Percentiles rank a stretch among this genome's conserved stretches.
Conservation (phyloP, 2,113 vertebrate genomes). For the Pterocles orientalis region DNA sequence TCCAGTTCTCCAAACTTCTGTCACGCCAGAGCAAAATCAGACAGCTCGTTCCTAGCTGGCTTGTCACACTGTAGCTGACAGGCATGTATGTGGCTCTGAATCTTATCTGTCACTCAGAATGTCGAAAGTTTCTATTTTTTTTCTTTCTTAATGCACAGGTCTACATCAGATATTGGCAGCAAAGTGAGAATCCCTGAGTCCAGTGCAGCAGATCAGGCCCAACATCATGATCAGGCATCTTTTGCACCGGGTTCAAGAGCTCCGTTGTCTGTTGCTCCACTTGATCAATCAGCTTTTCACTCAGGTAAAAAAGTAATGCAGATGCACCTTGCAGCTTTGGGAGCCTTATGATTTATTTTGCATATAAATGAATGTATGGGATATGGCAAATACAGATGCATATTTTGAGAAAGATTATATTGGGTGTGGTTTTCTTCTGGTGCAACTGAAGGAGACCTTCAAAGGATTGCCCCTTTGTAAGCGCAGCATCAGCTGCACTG, state of each 20-base stretch:
- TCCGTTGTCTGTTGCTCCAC: constrained; percentile 82
- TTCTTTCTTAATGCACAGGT: constrained; percentile 73
- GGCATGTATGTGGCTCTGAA: rapidly evolving
- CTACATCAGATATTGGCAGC: constrained; percentile 91
- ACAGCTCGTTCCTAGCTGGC: not conserved
- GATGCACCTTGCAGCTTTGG: not conserved
- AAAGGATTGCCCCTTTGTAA: not conserved
- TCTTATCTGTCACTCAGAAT: not conserved
- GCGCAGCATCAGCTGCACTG: not conserved
- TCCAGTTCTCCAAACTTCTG: not conserved
- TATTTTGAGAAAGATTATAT: not conserved
- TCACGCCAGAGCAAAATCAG: not conserved
- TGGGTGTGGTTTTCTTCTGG: not conserved
- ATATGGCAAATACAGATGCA: not conserved
- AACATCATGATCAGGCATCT: constrained; percentile 81
- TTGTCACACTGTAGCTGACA: not conserved
- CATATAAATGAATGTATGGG: not conserved
- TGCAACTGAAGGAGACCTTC: not conserved
- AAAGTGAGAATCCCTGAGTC: constrained; percentile 87
- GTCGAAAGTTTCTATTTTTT: not conserved
- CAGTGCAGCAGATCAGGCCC: constrained; percentile 79
- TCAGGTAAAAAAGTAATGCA: constrained; percentile 81
- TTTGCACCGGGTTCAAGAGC: constrained; percentile 82
- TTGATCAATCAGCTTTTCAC: constrained; percentile 90
- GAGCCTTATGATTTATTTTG: not conserved